These are phyloP conservation scores for Rhagonycha fulva DNA, from an alignment of 2,888 invertebrate genomes.

Conservation along the genomic window DNA sequence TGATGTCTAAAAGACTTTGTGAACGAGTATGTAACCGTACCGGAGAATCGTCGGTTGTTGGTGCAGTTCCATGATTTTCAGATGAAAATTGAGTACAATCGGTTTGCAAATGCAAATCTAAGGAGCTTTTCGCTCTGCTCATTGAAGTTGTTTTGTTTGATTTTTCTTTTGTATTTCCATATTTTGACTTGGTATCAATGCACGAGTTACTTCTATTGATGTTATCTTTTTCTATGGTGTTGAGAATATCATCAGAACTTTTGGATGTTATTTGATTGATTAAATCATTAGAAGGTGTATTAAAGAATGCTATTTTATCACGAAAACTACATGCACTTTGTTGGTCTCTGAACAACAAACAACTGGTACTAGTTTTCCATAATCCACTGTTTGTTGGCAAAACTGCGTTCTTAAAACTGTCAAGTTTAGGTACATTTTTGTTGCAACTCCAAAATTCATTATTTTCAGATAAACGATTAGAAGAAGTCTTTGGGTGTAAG, in stretches of 20 bases:
- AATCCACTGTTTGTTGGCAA: slow-evolving; percentile 5
- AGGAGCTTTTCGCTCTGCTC: slow-evolving; percentile 15
- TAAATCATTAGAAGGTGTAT: slow-evolving; percentile 56
- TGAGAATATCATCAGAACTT: slow-evolving; percentile 29
- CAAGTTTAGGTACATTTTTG: slow-evolving; percentile 55
- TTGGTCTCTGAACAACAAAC: slow-evolving; percentile 69
- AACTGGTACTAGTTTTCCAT: slow-evolving; percentile 38
- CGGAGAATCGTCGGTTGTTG: slow-evolving; percentile 32
- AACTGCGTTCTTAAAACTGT: not conserved
- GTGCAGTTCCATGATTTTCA: not conserved
- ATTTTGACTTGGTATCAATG: not conserved
- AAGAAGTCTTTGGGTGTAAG: slow-evolving; percentile 61
- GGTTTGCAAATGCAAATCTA: slow-evolving; percentile 10
- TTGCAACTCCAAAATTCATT: slow-evolving; percentile 79
- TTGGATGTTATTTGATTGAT: slow-evolving; percentile 20
- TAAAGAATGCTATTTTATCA: slow-evolving; percentile 86
- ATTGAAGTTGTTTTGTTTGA: not conserved
- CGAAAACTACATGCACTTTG: slow-evolving; percentile 80
- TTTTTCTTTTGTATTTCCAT: not conserved
- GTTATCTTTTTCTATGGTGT: not conserved
- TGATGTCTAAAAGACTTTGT: slow-evolving; percentile 58
- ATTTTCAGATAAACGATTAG: slow-evolving; percentile 80
- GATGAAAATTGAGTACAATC: not conserved
- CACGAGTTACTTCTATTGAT: not conserved
- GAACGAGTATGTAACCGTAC: slow-evolving; percentile 54